Base-by-base conservation (phyloP, 30 jellyfish, hydroid and myxozoan genomes). In the Hydractinia echinata region DNA sequence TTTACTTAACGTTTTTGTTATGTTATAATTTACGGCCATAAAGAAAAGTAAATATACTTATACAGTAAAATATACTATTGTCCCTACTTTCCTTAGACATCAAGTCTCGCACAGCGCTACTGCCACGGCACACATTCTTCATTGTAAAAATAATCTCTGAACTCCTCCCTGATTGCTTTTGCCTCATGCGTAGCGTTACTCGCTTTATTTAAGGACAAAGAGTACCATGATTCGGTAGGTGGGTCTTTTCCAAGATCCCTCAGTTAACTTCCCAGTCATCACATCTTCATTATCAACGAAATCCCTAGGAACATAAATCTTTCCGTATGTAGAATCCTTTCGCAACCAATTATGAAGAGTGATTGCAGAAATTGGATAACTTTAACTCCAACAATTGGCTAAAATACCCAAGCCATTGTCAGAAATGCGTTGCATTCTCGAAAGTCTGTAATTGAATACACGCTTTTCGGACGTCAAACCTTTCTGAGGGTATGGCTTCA, bases 401-500 rank as follows among this genome's bases (percentile, higher is more conserved):
- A 67, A 67, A 67, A 67, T 67, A 21, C 78, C 78, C 1, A 67
- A 71, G 0, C 1, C 81, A 71, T 71, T 71, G 4, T 71, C 71
- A 71, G 81, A 71, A 71, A 71, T 71, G 61, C 81, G 81, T 10
- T 3, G 81, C 81, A 71, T 71, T 58, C 81, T 71, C 18, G 81
- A 50, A 71, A 71, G 81, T 71, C 81, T 71, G 81, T 71, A 71
- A 71, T 9, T 71, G 53, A 71, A 71, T 58, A 71, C 81, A 20
- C 81, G 68, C n/a, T 71, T 71, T 71, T 71, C 81, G 81, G 67
- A 50, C 60, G 81, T 71, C 81, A 71, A 20, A 71, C 81, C 81
- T 71, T 71, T 71, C 2, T 71, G 81, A 71, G 67, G 68, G 81
- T 71, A 71, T 71, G 81, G 81, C 5, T 71, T 71, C 81, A 71